Evolutionary conservation across 2,797 vertebrate species (phyloP).

Genomic region (Emydoidea blandingii): DNA sequence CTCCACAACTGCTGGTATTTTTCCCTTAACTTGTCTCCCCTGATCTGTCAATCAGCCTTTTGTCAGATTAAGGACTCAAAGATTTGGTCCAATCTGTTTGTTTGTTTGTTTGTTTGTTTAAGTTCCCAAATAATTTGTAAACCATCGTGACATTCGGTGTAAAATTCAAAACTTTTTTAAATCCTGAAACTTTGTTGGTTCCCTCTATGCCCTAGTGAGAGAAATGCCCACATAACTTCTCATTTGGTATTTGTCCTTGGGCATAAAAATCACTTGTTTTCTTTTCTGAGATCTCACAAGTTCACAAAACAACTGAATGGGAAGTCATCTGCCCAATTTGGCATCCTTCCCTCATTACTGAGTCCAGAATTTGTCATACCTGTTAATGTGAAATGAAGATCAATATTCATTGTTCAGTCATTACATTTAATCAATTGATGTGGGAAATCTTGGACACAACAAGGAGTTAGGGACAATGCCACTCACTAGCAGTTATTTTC

Average conservation of each 20-base stretch:
- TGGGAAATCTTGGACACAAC: neutral
- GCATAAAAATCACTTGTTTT: neutral
- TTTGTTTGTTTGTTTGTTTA: constrained; percentile 34
- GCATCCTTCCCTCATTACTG: neutral
- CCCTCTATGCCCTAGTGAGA: neutral
- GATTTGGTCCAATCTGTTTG: neutral
- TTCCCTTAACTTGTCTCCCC: neutral
- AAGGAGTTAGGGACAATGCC: neutral
- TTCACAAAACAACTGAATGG: neutral
- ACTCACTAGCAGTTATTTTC: neutral
- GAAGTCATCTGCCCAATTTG: neutral
- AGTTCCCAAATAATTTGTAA: neutral
- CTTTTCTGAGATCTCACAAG: neutral
- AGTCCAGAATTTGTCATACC: neutral
- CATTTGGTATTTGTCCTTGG: neutral
- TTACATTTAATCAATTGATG: neutral
- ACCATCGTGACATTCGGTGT: neutral
- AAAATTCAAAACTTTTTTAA: neutral
- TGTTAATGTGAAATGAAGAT: constrained; percentile 58
- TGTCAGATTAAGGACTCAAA: neutral
- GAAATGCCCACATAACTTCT: neutral
- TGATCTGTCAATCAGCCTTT: neutral
- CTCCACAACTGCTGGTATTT: neutral
- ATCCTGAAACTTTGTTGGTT: neutral
- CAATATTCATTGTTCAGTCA: constrained; percentile 56